Evolutionary conservation across 2,113 vertebrate species (phyloP).

Genomic region (Todiramphus saurophagus): DNA sequence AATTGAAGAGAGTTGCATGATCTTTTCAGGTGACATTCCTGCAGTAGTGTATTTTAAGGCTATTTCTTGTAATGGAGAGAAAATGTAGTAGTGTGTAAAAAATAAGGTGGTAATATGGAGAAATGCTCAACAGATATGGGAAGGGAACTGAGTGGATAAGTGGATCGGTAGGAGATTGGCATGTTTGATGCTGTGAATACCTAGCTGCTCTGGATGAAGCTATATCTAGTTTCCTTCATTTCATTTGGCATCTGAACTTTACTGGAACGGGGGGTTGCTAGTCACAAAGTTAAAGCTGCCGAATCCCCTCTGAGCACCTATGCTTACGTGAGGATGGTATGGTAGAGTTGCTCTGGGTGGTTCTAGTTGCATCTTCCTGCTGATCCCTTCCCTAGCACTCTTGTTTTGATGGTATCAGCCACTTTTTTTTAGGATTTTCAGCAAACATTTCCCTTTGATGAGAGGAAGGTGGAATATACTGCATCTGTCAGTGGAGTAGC

Average conservation of each 20-base stretch:
- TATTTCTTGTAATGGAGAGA: not conserved
- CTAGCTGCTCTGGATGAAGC: not conserved
- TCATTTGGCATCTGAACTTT: not conserved
- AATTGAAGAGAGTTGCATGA: accelerated
- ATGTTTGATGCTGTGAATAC: not conserved
- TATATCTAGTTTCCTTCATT: not conserved
- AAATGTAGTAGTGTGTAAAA: not conserved
- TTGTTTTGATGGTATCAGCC: not conserved
- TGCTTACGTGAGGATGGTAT: not conserved
- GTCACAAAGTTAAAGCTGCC: not conserved
- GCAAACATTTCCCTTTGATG: not conserved
- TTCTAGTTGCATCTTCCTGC: not conserved
- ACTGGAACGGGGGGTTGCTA: not conserved
- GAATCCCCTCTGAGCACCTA: not conserved
- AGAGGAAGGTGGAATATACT: not conserved
- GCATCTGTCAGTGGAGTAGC: not conserved
- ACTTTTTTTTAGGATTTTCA: not conserved
- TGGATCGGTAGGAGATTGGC: not conserved
- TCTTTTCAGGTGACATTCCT: not conserved
- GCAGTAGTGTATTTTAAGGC: not conserved
- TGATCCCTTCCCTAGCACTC: not conserved
- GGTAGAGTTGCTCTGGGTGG: not conserved
- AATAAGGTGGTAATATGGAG: not conserved
- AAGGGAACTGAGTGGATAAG: not conserved
- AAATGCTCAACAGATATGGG: not conserved